Conservation (phyloP, 1,140 invertebrate species). For the Drosophila jambulina region DNA sequence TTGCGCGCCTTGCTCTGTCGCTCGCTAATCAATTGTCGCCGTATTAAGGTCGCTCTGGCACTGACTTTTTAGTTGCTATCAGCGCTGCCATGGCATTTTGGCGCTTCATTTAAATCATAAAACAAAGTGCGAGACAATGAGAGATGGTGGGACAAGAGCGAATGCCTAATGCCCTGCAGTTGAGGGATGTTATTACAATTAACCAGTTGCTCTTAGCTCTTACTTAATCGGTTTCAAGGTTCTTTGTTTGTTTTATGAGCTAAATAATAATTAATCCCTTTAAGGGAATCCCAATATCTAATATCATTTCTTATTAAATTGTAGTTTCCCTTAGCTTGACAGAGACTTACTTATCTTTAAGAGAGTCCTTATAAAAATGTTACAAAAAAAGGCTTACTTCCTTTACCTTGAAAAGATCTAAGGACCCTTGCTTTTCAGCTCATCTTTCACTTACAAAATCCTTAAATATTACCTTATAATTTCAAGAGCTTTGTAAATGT, state of each 20-base stretch:
- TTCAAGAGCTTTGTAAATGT: too few relatives aligned
- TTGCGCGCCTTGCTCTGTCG: constrained; percentile 60
- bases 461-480: neutral
- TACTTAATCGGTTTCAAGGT: neutral
- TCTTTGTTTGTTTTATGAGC: fast-evolving
- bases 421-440: too few relatives aligned
- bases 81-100: constrained; percentile 63
- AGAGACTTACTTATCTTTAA: neutral
- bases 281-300: too few relatives aligned
- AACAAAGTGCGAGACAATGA: constrained; percentile 49
- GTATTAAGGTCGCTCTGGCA: constrained; percentile 69
- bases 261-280: neutral
- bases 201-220: fast-evolving
- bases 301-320: neutral
- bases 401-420: neutral
- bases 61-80: constrained; percentile 52
- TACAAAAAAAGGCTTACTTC: neutral
- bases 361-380: neutral
- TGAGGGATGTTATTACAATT: neutral
- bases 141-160: neutral
- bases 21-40: constrained; percentile 77
- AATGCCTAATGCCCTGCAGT: constrained; percentile 19
- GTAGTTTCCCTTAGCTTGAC: neutral
- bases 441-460: neutral
- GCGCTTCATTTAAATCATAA: constrained; percentile 72